Evolutionary conservation across 2,888 invertebrate genomes (phyloP).

Genomic region (Zonitis immaculata): DNA sequence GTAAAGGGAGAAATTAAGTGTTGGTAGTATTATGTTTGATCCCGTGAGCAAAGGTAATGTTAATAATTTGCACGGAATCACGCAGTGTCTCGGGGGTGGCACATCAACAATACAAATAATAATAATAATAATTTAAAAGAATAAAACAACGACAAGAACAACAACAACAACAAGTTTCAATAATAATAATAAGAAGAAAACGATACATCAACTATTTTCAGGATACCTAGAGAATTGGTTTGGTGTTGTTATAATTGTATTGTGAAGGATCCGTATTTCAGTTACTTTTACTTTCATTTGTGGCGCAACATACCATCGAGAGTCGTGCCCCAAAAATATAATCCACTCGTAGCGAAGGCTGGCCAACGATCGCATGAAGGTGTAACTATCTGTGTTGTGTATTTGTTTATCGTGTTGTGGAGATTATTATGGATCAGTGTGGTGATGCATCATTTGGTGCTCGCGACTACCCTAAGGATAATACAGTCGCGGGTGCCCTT

Average conservation of each 20-base stretch:
- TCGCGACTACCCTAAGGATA: conserved; percentile 41
- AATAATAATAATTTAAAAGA: neutral
- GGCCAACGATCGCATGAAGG: conserved; percentile 27
- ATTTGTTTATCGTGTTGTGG: conserved; percentile 15
- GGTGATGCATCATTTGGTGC: conserved; percentile 42
- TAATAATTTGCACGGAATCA: conserved; percentile 38
- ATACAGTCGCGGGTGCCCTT: conserved; percentile 41
- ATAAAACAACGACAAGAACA: conserved; percentile 7
- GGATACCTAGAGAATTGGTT: conserved; percentile 34
- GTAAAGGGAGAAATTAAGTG: conserved; percentile 51
- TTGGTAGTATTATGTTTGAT: conserved; percentile 46
- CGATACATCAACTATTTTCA: conserved; percentile 20
- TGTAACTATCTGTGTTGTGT: conserved; percentile 36
- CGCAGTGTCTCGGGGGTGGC: conserved; percentile 33
- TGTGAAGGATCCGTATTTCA: conserved; percentile 39
- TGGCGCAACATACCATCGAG: conserved; percentile 48
- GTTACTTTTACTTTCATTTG: conserved; percentile 53
- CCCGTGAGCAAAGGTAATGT: conserved; percentile 43
- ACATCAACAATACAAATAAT: conserved; percentile 9
- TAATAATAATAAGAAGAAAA: conserved; percentile 6
- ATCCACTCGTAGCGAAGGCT: conserved; percentile 44
- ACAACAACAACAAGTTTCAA: conserved; percentile 15
- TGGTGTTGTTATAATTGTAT: conserved; percentile 25
- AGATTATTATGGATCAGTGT: conserved; percentile 42
- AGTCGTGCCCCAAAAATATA: conserved; percentile 49